Base-by-base conservation (phyloP, 2,888 invertebrate species). In the Arctia plantaginis region DNA sequence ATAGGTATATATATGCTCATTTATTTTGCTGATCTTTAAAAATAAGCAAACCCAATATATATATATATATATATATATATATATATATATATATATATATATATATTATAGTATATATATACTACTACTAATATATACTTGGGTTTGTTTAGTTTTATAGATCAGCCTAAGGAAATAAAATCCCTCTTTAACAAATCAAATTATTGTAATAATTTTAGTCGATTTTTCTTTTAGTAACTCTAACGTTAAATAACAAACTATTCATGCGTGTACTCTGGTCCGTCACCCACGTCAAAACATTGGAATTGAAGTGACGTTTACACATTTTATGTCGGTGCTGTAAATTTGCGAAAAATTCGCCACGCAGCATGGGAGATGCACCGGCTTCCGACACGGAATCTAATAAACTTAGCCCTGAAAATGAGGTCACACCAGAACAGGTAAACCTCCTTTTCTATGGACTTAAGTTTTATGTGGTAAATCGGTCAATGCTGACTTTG, bases 311-410 rank as follows among this genome's bases (percentile, higher is more conserved):
- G 94, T 95, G 95, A 95, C 95, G 95, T 95, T 95, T 95, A 94
- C 94, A 94, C 89, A 93, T 89, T 95, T 92, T 91, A 91, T 92
- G 91, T 91, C 91, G 90, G 89, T 90, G 89, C 90, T 87, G 84
- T 91, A 92, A 91, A 88, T 88, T 91, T 88, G 88, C 86, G 85
- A 88, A 91, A 90, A 93, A 90, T 89, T 91, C 89, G 93, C 93
- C 93, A 95, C 94, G 94, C 94, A 95, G 90, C 84, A 95, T 95
- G 95, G 95, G 91, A 91, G 95, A 95, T 93, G 90, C 92, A 89
- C 90, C 92, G 85, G 87, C 90, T 86, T 88, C 93, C 77, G 93
- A 93, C 74, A 82, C 90, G 79, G 95, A 95, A 80, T 89, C 92
- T 75, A 90, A 84, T 81, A 92, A 91, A 87, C 90, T 89, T 55